Conservation (phyloP, 1,140 invertebrate species). For the Papilio xuthus region DNA sequence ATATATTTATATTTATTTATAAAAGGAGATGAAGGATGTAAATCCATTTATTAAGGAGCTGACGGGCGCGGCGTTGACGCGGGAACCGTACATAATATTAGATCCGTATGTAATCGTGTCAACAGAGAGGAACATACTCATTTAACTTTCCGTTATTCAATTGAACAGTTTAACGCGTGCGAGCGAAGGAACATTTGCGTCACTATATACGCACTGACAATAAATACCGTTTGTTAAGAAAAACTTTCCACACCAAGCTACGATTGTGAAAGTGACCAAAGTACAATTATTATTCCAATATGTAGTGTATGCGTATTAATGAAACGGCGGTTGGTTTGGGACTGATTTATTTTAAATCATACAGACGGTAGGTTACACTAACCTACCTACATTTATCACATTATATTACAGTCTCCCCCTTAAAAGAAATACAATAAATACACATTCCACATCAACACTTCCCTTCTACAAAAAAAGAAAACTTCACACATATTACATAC, state of each 20-base stretch:
- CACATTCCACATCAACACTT: no score
- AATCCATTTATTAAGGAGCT: neutral
- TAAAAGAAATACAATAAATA: no score
- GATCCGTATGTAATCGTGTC: conserved; percentile 10
- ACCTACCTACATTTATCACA: no score
- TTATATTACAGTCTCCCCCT: no score
- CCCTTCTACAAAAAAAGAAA: no score
- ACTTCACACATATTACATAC: no score
- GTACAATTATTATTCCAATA: neutral
- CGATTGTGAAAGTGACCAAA: neutral
- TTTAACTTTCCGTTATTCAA: conserved; percentile 25
- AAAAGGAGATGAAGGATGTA: no score
- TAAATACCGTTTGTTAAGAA: neutral
- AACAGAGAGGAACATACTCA: conserved; percentile 24
- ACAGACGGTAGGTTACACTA: no score
- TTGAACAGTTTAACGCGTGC: conserved; percentile 14
- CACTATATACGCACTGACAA: neutral
- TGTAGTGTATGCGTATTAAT: no score
- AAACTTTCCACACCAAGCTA: neutral
- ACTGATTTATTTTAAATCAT: no score
- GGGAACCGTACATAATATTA: conserved; percentile 18
- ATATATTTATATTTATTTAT: no score
- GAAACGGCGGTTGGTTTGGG: no score
- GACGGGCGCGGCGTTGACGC: neutral
- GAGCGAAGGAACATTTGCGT: conserved; percentile 9